Evolutionary conservation across 2,113 vertebrate genomes (phyloP), one percentile per base, ranked within the genome.

Genomic region (Lophura nycthemera): DNA sequence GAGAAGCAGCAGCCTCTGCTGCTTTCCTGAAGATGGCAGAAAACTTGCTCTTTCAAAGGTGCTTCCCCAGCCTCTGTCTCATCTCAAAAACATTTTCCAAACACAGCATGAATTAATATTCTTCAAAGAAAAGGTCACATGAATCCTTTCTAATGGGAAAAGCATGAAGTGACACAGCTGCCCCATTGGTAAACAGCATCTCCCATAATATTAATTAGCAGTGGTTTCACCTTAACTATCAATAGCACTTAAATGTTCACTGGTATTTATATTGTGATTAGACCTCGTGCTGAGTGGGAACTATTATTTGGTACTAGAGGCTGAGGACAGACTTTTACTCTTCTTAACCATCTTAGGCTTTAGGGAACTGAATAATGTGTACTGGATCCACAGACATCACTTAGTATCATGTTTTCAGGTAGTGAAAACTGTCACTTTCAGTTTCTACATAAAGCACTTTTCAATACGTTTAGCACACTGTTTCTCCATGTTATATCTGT

Each of bases 111-210:
- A 45, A 90, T 89, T 89, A 93, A 76, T 90, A 42, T 11, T 87
- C 40, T 86, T 87, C 59, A 63, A 79, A 63, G 74, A 6, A 90
- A 94, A 95, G 89, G 88, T 92, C 96, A 95, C 0, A 3, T 29
- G 81, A 90, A 90, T 73, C 86, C 70, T 73, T 79, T 76, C 59
- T 93, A 85, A 80, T 83, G 80, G 86, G 92, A 95, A 57, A 89
- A 92, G 70, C 40, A 92, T 94, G 92, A 95, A 86, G 59, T 69
- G 89, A 85, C 77, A 92, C 61, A 82, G 47, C 54, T 66, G 81
- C 10, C 48, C 70, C 54, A 72, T 2, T 83, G 74, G 75, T 72
- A 70, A 92, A 40, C 32, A 87, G 63, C 65, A 81, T 52, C 27
- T 93, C 70, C 70, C n/a, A 25, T 38, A 83, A 42, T 8, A 32